phyloP scores from a whole-genome alignment of 2,888 invertebrate genomes.

The Polymixis flavicincta region DNA sequence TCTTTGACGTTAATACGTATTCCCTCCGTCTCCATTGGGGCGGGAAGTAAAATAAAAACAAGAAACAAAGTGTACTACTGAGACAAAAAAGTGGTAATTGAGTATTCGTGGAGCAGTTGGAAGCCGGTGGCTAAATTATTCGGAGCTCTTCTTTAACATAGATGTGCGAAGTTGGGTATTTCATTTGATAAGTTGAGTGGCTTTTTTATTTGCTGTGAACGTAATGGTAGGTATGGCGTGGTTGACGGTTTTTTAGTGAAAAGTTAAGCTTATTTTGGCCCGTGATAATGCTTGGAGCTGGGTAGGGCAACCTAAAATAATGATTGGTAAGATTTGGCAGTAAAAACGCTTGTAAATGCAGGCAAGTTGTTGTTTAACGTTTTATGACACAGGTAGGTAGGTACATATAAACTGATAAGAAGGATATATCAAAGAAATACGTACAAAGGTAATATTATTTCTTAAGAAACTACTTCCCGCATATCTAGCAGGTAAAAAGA shows the following conservation, averaged over 20 bases:
- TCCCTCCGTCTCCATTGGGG: constrained; percentile 64
- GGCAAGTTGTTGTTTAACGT: too few relatives aligned
- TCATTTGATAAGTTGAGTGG: constrained; percentile 63
- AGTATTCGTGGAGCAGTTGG: constrained; percentile 81
- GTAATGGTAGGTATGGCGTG: constrained; percentile 32
- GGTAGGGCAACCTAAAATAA: background rate
- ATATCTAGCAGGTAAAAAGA: background rate
- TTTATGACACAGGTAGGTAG: too few relatives aligned
- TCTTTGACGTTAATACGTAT: constrained; percentile 62
- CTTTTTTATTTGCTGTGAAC: constrained; percentile 58
- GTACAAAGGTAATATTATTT: background rate
- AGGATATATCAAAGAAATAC: too few relatives aligned
- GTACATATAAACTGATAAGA: too few relatives aligned
- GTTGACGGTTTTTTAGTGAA: background rate
- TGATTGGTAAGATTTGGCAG: background rate
- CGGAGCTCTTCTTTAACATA: constrained; percentile 68
- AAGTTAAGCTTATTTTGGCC: background rate
- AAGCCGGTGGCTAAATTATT: constrained; percentile 79
- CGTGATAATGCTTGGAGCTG: background rate
- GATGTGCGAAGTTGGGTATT: constrained; percentile 70
- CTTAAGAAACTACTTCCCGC: background rate
- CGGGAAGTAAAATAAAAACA: constrained; percentile 71
- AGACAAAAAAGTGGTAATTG: constrained; percentile 84
- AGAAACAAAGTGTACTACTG: constrained; percentile 72
- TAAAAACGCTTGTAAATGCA: too few relatives aligned